Evolutionary conservation across 2,888 invertebrate species (phyloP).

Genomic region (Bruchidius siliquastri): DNA sequence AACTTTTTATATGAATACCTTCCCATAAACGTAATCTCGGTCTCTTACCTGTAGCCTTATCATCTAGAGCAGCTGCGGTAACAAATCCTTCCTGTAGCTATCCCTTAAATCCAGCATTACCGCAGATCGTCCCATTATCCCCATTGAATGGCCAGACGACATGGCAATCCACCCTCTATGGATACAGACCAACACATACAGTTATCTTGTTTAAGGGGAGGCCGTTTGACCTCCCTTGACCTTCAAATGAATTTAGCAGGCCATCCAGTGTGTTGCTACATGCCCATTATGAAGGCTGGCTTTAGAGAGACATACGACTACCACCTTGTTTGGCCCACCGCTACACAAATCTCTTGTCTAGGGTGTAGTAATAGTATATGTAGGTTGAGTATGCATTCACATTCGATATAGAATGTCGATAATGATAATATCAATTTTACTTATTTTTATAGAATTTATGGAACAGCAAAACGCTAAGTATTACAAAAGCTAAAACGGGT

Average conservation of each 20-base stretch:
- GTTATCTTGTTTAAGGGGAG: too few relatives aligned
- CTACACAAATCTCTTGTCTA: too few relatives aligned
- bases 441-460: too few relatives aligned
- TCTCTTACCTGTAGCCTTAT: background rate
- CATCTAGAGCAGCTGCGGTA: background rate
- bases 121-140: background rate
- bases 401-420: too few relatives aligned
- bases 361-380: too few relatives aligned
- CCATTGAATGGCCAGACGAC: background rate
- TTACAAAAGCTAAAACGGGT: too few relatives aligned
- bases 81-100: background rate
- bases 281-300: background rate
- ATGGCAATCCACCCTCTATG: background rate
- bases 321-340: background rate
- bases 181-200: background rate
- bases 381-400: too few relatives aligned
- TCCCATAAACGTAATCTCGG: too few relatives aligned
- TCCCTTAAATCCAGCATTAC: background rate
- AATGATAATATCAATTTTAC: too few relatives aligned
- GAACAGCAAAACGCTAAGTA: too few relatives aligned
- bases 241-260: background rate
- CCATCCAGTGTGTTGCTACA: background rate
- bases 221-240: background rate
- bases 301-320: background rate
- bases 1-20: too few relatives aligned